Percentiles rank a stretch among this genome's conserved stretches.
These are phyloP conservation scores for Copsychus sechellarum DNA, from an alignment of 2,113 vertebrate species.

Conservation along the genomic window DNA sequence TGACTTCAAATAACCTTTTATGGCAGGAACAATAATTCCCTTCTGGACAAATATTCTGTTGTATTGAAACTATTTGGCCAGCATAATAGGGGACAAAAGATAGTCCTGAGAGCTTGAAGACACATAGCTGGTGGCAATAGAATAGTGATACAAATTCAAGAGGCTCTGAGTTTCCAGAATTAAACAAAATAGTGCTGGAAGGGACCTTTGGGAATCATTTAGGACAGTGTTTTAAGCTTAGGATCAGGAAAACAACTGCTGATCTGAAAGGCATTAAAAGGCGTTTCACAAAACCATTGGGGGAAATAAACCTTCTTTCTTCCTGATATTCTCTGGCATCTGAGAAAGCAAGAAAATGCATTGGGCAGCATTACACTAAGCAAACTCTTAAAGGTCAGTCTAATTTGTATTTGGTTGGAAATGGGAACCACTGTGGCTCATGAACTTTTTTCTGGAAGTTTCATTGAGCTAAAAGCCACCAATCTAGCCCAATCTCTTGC, in stretches of 20 bases:
- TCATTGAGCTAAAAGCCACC: neutral
- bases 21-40: neutral
- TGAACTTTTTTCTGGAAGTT: slow-evolving; percentile 19
- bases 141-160: neutral
- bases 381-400: slow-evolving; percentile 36
- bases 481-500: neutral
- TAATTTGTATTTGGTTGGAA: neutral
- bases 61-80: neutral
- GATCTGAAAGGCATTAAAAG: neutral
- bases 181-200: neutral
- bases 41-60: neutral
- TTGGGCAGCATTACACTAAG: neutral
- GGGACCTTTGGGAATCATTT: neutral
- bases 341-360: neutral
- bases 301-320: slow-evolving; percentile 22
- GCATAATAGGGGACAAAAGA: neutral
- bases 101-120: neutral
- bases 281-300: neutral
- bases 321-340: neutral
- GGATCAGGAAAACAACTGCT: neutral
- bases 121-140: neutral
- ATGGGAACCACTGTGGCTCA: neutral
- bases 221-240: neutral
- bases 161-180: neutral
- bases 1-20: neutral